Evolutionary conservation across 92 coral and sea anemone species (phyloP), one percentile per base, ranked within the genome.

Genomic region (Palythoa grandiflora): DNA sequence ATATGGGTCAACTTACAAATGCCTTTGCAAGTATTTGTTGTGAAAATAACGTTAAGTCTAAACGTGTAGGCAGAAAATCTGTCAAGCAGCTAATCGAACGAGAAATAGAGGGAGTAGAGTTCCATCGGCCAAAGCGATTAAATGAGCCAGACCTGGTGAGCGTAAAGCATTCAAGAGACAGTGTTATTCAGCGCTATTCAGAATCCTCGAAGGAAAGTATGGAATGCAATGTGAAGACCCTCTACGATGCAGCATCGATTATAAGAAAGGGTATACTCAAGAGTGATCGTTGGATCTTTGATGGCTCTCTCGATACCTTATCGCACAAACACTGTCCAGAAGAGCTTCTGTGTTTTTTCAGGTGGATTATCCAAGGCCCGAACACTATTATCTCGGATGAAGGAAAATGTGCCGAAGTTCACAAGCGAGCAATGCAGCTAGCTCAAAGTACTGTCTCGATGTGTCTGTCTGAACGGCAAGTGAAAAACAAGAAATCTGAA

Each of bases 361-460:
- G 89, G 9, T 93, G 95, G 93, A 40, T 90, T 10, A 90, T 93
- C 40, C 88, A 90, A 87, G 95, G 95, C 52, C 93, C 93, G 8
- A 93, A 57, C 16, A 57, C 65, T 8, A 57, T 10, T 13, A 28
- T 28, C 28, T 28, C 28, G 28, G 28, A 28, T 28, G 28, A 28
- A 28, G 28, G 28, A 28, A 28, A 28, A 28, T 28, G 28, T 28
- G 28, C 28, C 28, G 28, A 28, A 28, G 28, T 28, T 28, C 28
- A 28, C 28, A 28, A 28, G 28, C 28, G 28, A 28, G 28, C 28
- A 28, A 84, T 88, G 85, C 71, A 57, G 38, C 85, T 91, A 47
- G 17, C 87, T 9, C 91, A 91, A 61, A 88, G 76, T 59, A 88
- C 91, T 55, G 85, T 91, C 44, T 83, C 93, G 14, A 83, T 91